phyloP scores from a whole-genome alignment of 1,140 invertebrate species.

The Helicoverpa armigera region DNA sequence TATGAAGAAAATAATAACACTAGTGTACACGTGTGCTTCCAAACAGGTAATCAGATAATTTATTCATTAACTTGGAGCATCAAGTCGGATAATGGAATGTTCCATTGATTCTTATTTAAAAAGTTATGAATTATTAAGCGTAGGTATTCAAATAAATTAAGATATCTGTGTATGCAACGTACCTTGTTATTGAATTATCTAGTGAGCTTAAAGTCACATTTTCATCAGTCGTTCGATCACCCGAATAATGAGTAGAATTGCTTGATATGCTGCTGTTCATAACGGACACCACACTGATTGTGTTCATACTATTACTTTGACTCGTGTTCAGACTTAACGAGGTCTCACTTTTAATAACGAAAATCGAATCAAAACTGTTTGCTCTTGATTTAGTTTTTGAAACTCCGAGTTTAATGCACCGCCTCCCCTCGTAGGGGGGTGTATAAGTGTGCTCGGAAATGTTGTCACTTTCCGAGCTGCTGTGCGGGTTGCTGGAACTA shows the following conservation, averaged over 20 bases:
- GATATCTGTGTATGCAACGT: not conserved
- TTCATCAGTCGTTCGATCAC: not conserved
- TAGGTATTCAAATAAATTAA: no score
- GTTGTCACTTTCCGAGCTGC: not conserved
- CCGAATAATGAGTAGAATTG: not conserved
- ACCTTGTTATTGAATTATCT: not conserved
- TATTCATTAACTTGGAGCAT: no score
- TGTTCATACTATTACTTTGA: not conserved
- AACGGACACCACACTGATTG: not conserved
- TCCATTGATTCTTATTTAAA: no score
- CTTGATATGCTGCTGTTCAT: not conserved
- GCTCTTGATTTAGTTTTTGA: not conserved
- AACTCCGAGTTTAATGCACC: not conserved
- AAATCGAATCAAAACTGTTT: slow-evolving; percentile 7
- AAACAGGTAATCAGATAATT: no score
- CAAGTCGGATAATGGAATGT: no score
- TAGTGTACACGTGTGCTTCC: no score
- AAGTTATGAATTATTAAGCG: no score
- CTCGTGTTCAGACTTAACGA: slow-evolving; percentile 8
- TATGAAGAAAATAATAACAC: no score
- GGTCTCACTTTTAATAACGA: slow-evolving; percentile 11
- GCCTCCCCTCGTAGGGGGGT: not conserved
- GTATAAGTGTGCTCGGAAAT: not conserved
- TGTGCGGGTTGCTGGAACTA: not conserved
- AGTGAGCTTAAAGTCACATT: not conserved